Percentiles rank a stretch among this genome's conserved stretches.
phyloP scores from a whole-genome alignment of 2,797 vertebrate genomes.

The Mus caroli region DNA sequence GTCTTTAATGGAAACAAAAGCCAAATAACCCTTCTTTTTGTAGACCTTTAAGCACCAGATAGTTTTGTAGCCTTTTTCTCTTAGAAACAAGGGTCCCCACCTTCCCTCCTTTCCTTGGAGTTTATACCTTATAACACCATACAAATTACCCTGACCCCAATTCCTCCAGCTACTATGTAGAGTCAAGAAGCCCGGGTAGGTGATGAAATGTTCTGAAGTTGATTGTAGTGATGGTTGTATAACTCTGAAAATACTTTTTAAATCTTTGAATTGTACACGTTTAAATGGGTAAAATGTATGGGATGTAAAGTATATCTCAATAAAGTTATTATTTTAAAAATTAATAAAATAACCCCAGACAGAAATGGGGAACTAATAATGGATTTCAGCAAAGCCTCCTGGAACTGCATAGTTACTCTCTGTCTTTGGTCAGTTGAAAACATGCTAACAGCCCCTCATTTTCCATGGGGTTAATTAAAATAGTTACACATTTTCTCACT shows the following conservation, averaged over 20 bases:
- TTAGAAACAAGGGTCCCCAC: background rate
- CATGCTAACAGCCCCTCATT: background rate
- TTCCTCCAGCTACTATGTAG: slow-evolving; percentile 56
- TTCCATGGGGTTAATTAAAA: background rate
- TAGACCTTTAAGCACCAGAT: slow-evolving; percentile 47
- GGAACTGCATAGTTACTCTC: slow-evolving; percentile 17
- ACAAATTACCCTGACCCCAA: slow-evolving; percentile 18
- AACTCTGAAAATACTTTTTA: slow-evolving; percentile 59
- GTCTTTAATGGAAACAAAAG: slow-evolving; percentile 63
- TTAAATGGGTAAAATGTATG: slow-evolving; percentile 60
- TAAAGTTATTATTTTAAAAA: slow-evolving; percentile 63
- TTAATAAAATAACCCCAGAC: slow-evolving; percentile 52
- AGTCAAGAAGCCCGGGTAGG: slow-evolving; percentile 59
- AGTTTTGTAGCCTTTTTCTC: slow-evolving; percentile 2
- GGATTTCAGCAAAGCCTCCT: slow-evolving; percentile 49
- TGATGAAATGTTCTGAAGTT: slow-evolving; percentile 52
- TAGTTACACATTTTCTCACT: background rate
- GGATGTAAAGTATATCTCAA: slow-evolving; percentile 61
- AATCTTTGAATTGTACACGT: slow-evolving; percentile 31
- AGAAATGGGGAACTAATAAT: slow-evolving; percentile 43
- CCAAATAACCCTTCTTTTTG: background rate
- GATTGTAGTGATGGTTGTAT: slow-evolving; percentile 41
- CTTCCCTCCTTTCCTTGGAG: background rate
- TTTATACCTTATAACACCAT: slow-evolving; percentile 2
- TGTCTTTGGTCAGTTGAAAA: background rate